These are phyloP conservation scores for Himalopsyche phryganea DNA, from an alignment of 1,140 invertebrate genomes.

Conservation along the genomic window DNA sequence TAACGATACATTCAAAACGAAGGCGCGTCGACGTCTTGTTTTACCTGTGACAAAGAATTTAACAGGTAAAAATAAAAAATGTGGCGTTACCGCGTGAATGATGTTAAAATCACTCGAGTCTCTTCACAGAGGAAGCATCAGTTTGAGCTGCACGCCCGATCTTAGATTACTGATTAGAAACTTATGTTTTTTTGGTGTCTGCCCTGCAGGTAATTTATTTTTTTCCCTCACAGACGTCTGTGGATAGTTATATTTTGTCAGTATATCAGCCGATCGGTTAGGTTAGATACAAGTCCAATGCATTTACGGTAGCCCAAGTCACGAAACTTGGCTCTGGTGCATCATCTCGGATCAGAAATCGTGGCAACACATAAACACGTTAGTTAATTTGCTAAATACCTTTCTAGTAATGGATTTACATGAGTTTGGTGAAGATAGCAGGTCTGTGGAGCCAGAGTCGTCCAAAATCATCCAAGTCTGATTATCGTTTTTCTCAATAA, in stretches of 20 bases:
- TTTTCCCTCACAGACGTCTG: slow-evolving; percentile 11
- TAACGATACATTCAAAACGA: no score
- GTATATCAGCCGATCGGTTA: slow-evolving; percentile 9
- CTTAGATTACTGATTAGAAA: slow-evolving; percentile 5
- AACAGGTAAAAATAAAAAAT: no score
- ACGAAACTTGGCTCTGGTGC: slow-evolving; percentile 4
- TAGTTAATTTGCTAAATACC: no score
- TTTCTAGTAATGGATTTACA: no score
- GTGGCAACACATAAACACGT: no score
- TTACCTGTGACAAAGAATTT: no score
- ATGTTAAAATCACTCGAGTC: slow-evolving; percentile 12
- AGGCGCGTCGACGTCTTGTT: no score
- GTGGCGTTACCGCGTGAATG: slow-evolving; percentile 3
- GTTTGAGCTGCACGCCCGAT: slow-evolving; percentile 7
- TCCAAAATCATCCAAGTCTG: no score
- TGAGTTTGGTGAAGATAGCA: no score
- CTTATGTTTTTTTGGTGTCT: slow-evolving; percentile 17
- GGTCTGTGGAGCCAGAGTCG: no score
- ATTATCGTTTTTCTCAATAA: no score
- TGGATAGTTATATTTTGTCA: slow-evolving; percentile 22
- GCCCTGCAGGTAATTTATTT: slow-evolving; percentile 18
- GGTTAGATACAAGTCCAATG: slow-evolving; percentile 4
- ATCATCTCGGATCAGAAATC: no score
- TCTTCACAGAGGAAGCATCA: not conserved
- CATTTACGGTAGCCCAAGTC: slow-evolving; percentile 8